A percentile compares a stretch with the other conserved stretches of the same genome.
These are phyloP conservation scores for Tauraco erythrolophus DNA, from an alignment of 2,113 vertebrate species.

Conservation along the genomic window DNA sequence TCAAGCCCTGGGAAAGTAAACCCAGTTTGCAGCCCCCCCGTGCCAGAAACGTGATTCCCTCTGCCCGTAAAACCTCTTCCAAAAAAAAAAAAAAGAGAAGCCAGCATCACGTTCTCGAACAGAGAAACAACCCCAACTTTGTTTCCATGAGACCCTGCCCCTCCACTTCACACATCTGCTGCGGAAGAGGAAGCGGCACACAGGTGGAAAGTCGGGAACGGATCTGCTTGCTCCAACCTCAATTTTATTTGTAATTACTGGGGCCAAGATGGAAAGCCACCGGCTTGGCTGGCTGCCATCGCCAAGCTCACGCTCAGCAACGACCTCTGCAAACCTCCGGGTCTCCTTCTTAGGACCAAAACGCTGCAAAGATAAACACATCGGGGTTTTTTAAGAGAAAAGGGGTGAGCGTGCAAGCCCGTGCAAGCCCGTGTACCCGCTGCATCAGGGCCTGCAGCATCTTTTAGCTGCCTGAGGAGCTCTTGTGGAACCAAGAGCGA, in stretches of 20 bases:
- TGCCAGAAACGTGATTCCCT: background rate
- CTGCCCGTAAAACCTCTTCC: background rate
- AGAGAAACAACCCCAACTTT: background rate
- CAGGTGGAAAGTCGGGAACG: fast-evolving
- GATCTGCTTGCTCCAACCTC: background rate
- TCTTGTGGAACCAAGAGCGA: background rate
- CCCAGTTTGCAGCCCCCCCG: fast-evolving
- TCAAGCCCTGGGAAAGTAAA: background rate
- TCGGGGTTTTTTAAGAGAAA: background rate
- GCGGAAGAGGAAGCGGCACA: background rate
- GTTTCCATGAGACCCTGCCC: background rate
- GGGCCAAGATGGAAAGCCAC: background rate
- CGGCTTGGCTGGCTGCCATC: background rate
- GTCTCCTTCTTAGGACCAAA: background rate
- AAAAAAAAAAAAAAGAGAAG: background rate
- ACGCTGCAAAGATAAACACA: background rate
- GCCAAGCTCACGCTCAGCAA: fast-evolving
- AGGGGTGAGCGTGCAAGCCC: background rate
- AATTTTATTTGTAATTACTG: background rate
- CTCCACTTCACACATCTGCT: background rate
- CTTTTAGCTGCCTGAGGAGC: background rate
- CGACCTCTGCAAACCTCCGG: background rate
- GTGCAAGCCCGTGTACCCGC: background rate
- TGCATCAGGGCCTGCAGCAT: background rate
- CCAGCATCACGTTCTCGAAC: background rate